phyloP scores from a whole-genome alignment of 2,797 vertebrate species.

The Synanceia verrucosa region DNA sequence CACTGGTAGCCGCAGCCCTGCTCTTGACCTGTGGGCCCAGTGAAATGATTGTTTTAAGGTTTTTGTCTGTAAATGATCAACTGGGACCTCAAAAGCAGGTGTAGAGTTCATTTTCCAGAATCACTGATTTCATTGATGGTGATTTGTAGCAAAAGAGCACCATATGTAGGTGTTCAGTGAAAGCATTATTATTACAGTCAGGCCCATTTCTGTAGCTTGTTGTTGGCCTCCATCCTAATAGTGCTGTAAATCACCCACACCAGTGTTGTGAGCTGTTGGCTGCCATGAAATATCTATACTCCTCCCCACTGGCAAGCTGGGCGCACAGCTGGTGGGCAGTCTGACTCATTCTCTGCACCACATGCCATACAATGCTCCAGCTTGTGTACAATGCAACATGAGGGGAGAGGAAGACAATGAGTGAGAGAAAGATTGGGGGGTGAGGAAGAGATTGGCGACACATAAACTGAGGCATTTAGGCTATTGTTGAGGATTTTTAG shows the following conservation, averaged over 20 bases:
- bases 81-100: not conserved
- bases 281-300: conserved; percentile 64
- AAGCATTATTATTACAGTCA: not conserved
- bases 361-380: conserved; percentile 67
- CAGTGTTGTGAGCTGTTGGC: conserved; percentile 39
- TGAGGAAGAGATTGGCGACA: conserved; percentile 7
- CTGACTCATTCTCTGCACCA: conserved; percentile 78
- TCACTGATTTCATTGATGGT: not conserved
- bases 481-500: conserved; percentile 5
- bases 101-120: not conserved
- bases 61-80: not conserved
- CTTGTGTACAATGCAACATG: conserved; percentile 65
- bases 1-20: not conserved
- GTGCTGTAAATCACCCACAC: conserved; percentile 57
- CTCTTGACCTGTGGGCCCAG: not conserved
- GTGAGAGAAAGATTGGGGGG: not conserved
- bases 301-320: conserved; percentile 58
- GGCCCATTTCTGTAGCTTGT: conserved; percentile 4
- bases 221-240: conserved; percentile 51
- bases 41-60: not conserved
- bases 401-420: conserved; percentile 6
- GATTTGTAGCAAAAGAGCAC: not conserved
- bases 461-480: conserved; percentile 28
- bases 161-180: conserved; percentile 4
- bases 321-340: conserved; percentile 76